A percentile compares a stretch with the other conserved stretches of the same genome.
These are phyloP conservation scores for Apamea crenata DNA, from an alignment of 2,888 invertebrate species.

Conservation along the genomic window DNA sequence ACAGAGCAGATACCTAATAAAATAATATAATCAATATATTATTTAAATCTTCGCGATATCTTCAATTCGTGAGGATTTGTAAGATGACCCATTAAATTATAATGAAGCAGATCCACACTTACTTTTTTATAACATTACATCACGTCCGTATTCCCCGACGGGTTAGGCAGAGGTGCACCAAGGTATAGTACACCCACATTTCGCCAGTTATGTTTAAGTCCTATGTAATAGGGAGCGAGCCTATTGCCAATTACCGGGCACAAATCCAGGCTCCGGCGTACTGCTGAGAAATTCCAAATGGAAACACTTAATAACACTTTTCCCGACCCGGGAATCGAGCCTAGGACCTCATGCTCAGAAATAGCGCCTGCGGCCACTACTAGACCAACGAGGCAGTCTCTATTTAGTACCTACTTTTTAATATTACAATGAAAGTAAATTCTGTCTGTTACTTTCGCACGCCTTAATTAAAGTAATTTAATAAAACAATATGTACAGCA, in stretches of 20 bases:
- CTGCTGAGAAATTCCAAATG: background rate
- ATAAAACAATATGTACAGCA: conserved; percentile 83
- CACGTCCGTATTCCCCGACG: background rate
- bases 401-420: background rate
- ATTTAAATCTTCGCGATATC: background rate
- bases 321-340: background rate
- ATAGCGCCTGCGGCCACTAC: background rate
- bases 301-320: background rate
- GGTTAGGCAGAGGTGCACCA: background rate
- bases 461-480: conserved; percentile 19
- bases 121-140: background rate
- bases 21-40: background rate
- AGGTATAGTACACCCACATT: background rate
- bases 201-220: background rate
- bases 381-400: background rate
- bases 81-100: background rate
- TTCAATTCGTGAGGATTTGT: background rate
- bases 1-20: background rate
- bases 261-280: too few species aligned
- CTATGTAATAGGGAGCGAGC: background rate
- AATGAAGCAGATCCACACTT: background rate
- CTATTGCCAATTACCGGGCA: too few species aligned
- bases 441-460: background rate
- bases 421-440: background rate
- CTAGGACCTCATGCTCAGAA: background rate